A percentile compares a stretch with the other conserved stretches of the same genome.
These are phyloP conservation scores for Oryzias melastigma DNA, from an alignment of 2,113 vertebrate species.

Conservation along the genomic window DNA sequence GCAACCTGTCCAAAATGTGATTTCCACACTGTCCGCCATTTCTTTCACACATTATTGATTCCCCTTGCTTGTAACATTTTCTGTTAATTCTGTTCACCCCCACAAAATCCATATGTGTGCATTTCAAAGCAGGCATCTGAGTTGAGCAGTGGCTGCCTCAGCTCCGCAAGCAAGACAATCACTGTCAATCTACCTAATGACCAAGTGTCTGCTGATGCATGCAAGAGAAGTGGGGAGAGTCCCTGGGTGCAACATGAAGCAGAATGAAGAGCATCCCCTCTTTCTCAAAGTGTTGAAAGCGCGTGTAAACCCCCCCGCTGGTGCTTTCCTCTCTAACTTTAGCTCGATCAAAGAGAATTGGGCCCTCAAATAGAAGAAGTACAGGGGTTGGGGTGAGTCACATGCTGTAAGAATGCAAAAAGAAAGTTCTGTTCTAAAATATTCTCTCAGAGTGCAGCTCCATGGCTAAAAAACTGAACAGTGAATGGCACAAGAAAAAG, in stretches of 20 bases:
- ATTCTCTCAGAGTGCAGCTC: slow-evolving; percentile 59
- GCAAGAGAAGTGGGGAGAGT: slow-evolving; percentile 50
- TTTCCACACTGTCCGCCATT: slow-evolving; percentile 70
- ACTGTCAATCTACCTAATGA: slow-evolving; percentile 78
- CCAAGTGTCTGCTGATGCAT: slow-evolving; percentile 69
- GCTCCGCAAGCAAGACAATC: slow-evolving; percentile 68
- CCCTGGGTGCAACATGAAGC: slow-evolving; percentile 66
- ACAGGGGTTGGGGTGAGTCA: slow-evolving; percentile 55
- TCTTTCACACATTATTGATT: slow-evolving; percentile 77
- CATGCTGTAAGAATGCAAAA: slow-evolving; percentile 45
- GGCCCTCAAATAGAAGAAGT: slow-evolving; percentile 59
- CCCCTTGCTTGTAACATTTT: slow-evolving; percentile 73
- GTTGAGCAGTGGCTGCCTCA: slow-evolving; percentile 53
- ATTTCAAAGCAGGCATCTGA: slow-evolving; percentile 68
- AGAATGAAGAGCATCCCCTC: slow-evolving; percentile 61
- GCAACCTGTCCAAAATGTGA: slow-evolving; percentile 72
- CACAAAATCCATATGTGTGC: slow-evolving; percentile 77
- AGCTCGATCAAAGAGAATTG: slow-evolving; percentile 69
- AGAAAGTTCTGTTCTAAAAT: slow-evolving; percentile 49
- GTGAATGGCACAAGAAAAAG: slow-evolving; percentile 52
- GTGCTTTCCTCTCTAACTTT: slow-evolving; percentile 64
- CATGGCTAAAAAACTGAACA: slow-evolving; percentile 47
- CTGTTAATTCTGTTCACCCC: slow-evolving; percentile 77
- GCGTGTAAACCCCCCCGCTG: slow-evolving; percentile 56
- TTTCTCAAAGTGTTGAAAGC: slow-evolving; percentile 64